Evolutionary conservation across 2,888 invertebrate genomes (phyloP).

Genomic region (Cyclophora albipunctata): DNA sequence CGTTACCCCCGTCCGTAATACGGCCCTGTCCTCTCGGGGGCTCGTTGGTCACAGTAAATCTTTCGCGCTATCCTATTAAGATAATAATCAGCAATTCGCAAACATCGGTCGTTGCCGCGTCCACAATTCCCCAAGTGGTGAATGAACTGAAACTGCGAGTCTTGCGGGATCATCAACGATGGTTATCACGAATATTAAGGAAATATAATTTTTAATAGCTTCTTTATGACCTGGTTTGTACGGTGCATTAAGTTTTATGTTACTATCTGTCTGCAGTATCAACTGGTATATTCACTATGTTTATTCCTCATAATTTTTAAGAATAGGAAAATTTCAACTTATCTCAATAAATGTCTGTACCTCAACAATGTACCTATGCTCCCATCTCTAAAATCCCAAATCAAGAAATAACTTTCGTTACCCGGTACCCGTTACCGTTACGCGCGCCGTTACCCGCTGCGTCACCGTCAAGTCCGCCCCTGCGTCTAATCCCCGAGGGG

Average conservation of each 20-base stretch:
- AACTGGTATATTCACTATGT: too few relatives aligned
- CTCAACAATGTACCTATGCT: too few relatives aligned
- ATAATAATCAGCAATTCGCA: conserved; percentile 63
- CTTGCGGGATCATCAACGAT: conserved; percentile 3
- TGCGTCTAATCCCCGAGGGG: conserved; percentile 25
- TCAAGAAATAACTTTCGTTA: too few relatives aligned
- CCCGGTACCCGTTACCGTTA: conserved; percentile 4
- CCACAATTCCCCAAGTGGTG: conserved; percentile 20
- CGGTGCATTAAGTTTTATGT: too few relatives aligned
- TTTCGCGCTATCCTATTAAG: conserved; percentile 55
- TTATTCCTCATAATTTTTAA: too few relatives aligned
- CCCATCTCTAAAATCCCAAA: too few relatives aligned
- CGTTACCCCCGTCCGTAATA: conserved; percentile 7
- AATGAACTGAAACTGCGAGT: conserved; percentile 8
- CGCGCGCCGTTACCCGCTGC: background rate
- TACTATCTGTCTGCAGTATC: too few relatives aligned
- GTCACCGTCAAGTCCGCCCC: conserved; percentile 1
- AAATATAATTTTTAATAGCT: too few relatives aligned
- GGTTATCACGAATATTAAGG: background rate
- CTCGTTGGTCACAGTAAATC: conserved; percentile 44
- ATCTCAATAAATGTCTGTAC: too few relatives aligned
- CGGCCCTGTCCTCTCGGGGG: conserved; percentile 8
- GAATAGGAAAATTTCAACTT: too few relatives aligned
- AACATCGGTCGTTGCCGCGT: conserved; percentile 43
- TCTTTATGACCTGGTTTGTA: too few relatives aligned